Base-by-base conservation (phyloP, 2,888 invertebrate species). In the Campoplex capitator region DNA sequence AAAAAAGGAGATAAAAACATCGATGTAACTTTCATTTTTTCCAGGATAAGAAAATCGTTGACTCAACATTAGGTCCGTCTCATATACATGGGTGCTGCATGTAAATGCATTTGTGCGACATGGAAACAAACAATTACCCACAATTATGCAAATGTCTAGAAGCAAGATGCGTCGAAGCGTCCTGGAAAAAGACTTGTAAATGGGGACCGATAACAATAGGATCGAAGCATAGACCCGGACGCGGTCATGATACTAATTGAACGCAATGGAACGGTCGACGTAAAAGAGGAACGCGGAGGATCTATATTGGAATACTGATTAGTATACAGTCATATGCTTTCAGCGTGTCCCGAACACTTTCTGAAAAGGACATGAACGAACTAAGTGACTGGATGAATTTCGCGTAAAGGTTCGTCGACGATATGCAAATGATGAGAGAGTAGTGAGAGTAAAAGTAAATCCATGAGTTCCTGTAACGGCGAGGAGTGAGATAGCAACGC, bases 101-200 rank as follows among this genome's bases (percentile, higher is more conserved):
- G 2, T 73, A 16, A 1, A 71, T 16, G n/a, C 73, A 90, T 89
- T 89, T 86, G 88, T 88, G 91, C 91, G 92, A 91, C 91, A 91
- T 91, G 91, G 89, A 91, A 92, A 92, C 92, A 93, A 93, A 93
- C 92, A 88, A 91, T 42, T 9, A 9, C 8, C 42, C 42, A 42
- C 92, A 93, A 93, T 93, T 93, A 93, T 93, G 93, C 92, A 93
- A 93, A 93, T 92, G 91, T 90, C 88, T 78, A 35, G 76, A 56
- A 32, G 54, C 51, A 35, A 9, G 42, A 11, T 11, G 51, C 35
- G 13, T 4, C 18, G 13, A 9, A 89, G 89, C 90, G 92, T 90
- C 90, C 91, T 91, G 85, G 86, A 84, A 70, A 77, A 80, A 71
- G 74, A 13, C 58, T 28, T 58, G 28, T 13, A 9, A 32, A 58